Percentiles rank a stretch among this genome's conserved stretches.
These are phyloP conservation scores for Ophioninae sp. DNA, from an alignment of 2,888 invertebrate genomes.

Conservation along the genomic window DNA sequence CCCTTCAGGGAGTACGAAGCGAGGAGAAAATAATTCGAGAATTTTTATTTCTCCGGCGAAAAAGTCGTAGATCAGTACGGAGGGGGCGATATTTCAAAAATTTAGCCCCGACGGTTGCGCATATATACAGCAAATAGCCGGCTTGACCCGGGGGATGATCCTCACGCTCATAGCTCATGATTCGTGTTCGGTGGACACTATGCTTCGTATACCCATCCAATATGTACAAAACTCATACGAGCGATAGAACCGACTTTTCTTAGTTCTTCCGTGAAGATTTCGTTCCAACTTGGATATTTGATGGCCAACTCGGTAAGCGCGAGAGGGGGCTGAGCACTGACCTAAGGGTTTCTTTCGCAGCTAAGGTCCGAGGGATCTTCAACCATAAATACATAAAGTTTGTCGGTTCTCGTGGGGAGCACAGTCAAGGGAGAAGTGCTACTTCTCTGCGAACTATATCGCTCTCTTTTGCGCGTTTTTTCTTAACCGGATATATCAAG, in stretches of 20 bases:
- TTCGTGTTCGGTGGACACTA: slow-evolving; percentile 41
- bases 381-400: slow-evolving; percentile 54
- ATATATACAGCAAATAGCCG: slow-evolving; percentile 65
- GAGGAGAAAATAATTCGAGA: slow-evolving; percentile 40
- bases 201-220: slow-evolving; percentile 25
- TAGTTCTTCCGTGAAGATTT: slow-evolving; percentile 14
- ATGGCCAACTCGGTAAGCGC: neutral
- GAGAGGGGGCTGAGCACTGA: slow-evolving; percentile 5
- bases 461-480: slow-evolving; percentile 37
- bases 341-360: neutral
- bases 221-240: slow-evolving; percentile 27
- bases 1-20: neutral
- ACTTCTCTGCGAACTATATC: slow-evolving; percentile 45
- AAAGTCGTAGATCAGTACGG: slow-evolving; percentile 51
- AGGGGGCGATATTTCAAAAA: slow-evolving; percentile 68
- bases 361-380: slow-evolving; percentile 13
- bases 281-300: slow-evolving; percentile 1
- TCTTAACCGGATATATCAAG: slow-evolving; percentile 35
- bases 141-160: slow-evolving; percentile 41
- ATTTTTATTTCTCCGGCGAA: slow-evolving; percentile 34
- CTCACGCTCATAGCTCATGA: slow-evolving; percentile 47
- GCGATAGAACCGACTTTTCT: slow-evolving; percentile 23
- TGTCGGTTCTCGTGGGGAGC: slow-evolving; percentile 1
- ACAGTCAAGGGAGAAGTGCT: slow-evolving; percentile 46
- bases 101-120: slow-evolving; percentile 63